phyloP scores from a whole-genome alignment of 2,113 vertebrate genomes.

The Sinocyclocheilus maitianheensis region DNA sequence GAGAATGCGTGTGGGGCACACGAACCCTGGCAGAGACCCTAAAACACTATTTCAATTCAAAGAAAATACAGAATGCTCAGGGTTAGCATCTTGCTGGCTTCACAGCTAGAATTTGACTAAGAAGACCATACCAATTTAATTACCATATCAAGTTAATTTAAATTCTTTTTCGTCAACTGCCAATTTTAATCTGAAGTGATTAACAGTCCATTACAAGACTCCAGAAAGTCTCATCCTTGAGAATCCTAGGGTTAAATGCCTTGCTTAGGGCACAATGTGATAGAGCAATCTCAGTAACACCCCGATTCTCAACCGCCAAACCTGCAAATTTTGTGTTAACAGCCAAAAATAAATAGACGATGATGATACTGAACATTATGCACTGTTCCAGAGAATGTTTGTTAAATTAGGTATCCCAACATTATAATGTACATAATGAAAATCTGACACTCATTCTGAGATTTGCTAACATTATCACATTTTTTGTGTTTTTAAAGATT shows the following conservation, averaged over 20 bases:
- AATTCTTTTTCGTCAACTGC: background rate
- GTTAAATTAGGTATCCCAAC: background rate
- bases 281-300: background rate
- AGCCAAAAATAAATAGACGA: background rate
- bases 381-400: background rate
- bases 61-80: conserved; percentile 42
- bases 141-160: background rate
- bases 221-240: background rate
- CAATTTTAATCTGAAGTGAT: background rate
- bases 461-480: too few relatives aligned
- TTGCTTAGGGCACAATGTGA: conserved; percentile 11
- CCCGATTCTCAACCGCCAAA: background rate
- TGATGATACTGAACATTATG: background rate
- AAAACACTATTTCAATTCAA: conserved; percentile 2
- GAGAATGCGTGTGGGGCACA: conserved; percentile 56
- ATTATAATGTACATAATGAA: too few relatives aligned
- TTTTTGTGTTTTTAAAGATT: too few relatives aligned
- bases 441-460: too few relatives aligned
- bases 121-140: too few relatives aligned
- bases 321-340: background rate
- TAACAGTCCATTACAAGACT: too few relatives aligned
- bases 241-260: background rate
- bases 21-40: conserved; percentile 51
- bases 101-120: background rate
- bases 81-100: background rate